Evolutionary conservation across 2,888 invertebrate species (phyloP), one percentile per base, ranked within the genome.

Genomic region (Leptinotarsa juncta): DNA sequence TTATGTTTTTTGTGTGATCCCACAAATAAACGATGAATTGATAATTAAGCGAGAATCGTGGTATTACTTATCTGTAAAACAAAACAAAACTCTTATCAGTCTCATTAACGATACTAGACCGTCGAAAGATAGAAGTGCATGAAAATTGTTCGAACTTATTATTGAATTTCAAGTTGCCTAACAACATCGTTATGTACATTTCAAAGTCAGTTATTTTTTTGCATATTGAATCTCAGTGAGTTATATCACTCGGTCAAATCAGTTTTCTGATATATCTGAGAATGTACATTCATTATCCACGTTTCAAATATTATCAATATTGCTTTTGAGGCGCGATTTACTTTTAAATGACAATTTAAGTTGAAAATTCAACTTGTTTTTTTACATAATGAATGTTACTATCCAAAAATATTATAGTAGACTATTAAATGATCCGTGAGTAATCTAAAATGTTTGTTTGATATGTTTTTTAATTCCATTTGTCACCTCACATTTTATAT

Each of bases 71-170:
- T 57, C 57, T 57, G 14, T 15, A 20, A 57, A 57, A 26, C 4
- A 23, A 57, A 57, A 57, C 20, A 20, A 57, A 57, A 57, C 57
- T 57, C 57, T 26, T 57, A 57, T 57, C 57, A 26, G 57, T 57
- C 20, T 57, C 12, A 57, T 14, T 57, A 57, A 26, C 23, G 57
- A 57, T 57, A 57, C 57, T 23, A 57, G 23, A 23, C 57, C 0
- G 15, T 57, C 57, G 57, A 57, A 57, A 57, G 57, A 57, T 57
- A 57, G 23, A 57, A 57, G 57, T 23, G 57, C 57, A 57, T 57
- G 57, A 57, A 57, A 57, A 23, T 57, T 57, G 57, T 57, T 57
- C 18, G 20, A 57, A 57, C 23, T 51, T 51, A 57, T 57, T 18
- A 57, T 57, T 57, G 57, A 57, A 57, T 23, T 57, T 23, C 20